Percentiles rank a stretch among this genome's conserved stretches.
Evolutionary conservation across 1,140 invertebrate genomes (phyloP).

Genomic region (Ylistrum balloti): DNA sequence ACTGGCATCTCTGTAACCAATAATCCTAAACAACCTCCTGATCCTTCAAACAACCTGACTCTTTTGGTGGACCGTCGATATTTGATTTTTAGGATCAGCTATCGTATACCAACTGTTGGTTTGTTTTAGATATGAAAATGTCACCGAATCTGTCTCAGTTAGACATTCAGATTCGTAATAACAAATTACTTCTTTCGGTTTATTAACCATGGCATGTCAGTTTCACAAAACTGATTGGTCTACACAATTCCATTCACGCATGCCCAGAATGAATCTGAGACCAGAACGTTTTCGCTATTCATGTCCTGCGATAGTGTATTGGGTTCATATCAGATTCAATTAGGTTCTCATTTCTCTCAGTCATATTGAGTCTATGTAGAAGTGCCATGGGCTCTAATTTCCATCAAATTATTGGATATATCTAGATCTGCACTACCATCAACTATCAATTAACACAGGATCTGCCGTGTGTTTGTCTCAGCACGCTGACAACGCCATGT

Average conservation of each 20-base stretch:
- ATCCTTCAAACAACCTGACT: not conserved
- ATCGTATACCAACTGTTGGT: not conserved
- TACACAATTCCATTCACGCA: constrained; percentile 13
- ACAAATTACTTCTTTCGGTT: constrained; percentile 32
- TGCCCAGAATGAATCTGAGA: not conserved
- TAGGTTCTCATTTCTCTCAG: not conserved
- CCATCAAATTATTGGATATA: constrained; percentile 7
- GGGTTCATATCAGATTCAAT: constrained; percentile 32
- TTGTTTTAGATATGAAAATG: constrained; percentile 10
- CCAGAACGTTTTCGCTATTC: not conserved
- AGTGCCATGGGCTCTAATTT: not conserved
- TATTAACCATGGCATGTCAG: not conserved
- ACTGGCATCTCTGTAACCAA: not conserved
- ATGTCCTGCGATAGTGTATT: not conserved
- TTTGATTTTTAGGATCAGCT: not conserved
- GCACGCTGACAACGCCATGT: not conserved
- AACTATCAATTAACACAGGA: constrained; percentile 8
- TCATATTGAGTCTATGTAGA: not conserved
- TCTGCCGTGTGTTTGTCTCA: not conserved
- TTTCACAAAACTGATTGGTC: constrained; percentile 1
- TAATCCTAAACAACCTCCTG: not conserved
- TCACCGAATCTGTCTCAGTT: not conserved
- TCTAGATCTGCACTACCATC: not conserved
- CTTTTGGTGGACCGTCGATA: not conserved
- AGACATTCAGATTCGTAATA: constrained; percentile 15